Conservation (phyloP, 1,140 invertebrate genomes). For the Trachymyrmex cornetzi region DNA sequence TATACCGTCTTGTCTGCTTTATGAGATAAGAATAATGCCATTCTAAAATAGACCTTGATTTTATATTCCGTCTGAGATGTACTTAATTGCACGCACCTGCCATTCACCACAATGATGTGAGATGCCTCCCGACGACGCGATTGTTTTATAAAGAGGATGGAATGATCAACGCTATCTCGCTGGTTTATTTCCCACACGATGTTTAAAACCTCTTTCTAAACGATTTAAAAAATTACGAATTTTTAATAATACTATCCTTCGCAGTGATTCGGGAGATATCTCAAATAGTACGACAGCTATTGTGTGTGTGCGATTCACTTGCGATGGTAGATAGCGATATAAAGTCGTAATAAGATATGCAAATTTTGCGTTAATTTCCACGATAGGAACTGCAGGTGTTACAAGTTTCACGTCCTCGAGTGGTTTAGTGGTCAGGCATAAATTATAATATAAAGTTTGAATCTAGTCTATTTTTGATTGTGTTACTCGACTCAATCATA, state of each 20-base stretch:
- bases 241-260: neutral
- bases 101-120: constrained; percentile 11
- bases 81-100: constrained; percentile 32
- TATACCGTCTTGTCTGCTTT: neutral
- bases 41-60: constrained; percentile 45
- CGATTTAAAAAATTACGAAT: constrained; percentile 3
- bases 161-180: constrained; percentile 9
- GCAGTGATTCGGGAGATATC: neutral
- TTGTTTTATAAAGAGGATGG: constrained; percentile 23
- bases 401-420: neutral
- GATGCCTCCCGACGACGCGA: constrained; percentile 1
- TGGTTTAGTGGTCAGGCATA: neutral
- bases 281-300: neutral
- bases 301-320: constrained; percentile 7
- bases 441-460: constrained; percentile 8
- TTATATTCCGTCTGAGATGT: constrained; percentile 13
- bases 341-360: constrained; percentile 24
- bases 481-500: neutral
- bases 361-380: constrained; percentile 23
- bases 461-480: neutral
- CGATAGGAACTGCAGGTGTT: neutral
- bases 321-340: neutral
- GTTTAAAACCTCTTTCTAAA: neutral
- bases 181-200: constrained; percentile 19
- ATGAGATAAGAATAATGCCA: constrained; percentile 33